Base-by-base conservation (phyloP, 2,113 vertebrate genomes). In the Leptosomus discolor region DNA sequence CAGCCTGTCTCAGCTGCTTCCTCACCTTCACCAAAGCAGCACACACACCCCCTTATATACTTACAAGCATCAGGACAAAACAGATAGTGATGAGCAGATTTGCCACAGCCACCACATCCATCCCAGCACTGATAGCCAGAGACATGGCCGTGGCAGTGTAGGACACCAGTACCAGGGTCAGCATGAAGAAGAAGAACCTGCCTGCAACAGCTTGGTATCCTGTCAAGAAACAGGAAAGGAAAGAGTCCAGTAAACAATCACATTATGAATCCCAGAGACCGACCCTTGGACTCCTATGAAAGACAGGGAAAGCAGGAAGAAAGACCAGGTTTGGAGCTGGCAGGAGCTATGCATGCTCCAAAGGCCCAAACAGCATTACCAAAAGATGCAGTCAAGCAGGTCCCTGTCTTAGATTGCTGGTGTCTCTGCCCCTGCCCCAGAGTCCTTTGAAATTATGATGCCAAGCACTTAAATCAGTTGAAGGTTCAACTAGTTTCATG, bases 21-120 rank as follows among this genome's bases (percentile, higher is more conserved):
- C 37, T 93, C 45, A 45, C 22, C 13, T 85, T 18, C 48, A 81
- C 29, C 45, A 58, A 76, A 92, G 37, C 15, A 71, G 34, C 34
- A 46, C 67, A 58, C 7, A 37, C 5, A 0, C 13, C 9, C 13
- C 9, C 34, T 68, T 32, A 41, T 2, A 19, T 30, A 96, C 97
- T 96, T 90, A 98, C 97, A 75, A 98, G 92, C 97, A 98, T 98
- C 80, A 98, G 85, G 48, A 98, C 96, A 85, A 98, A 98, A 91
- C 97, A 96, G 84, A 98, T 78, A 4, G 96, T 98, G 90, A 98
- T 97, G 34, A 97, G 37, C 37, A 98, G 92, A 53, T 98, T 98
- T 4, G 97, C 97, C 74, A 98, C 94, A 50, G 96, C 97, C 17
- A 97, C 94, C 39, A 97, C 97, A 36, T 95, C 90, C 97, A 97